Evolutionary conservation across 2,888 invertebrate species (phyloP), one percentile per base, ranked within the genome.

Genomic region (Lasioglossum morio): DNA sequence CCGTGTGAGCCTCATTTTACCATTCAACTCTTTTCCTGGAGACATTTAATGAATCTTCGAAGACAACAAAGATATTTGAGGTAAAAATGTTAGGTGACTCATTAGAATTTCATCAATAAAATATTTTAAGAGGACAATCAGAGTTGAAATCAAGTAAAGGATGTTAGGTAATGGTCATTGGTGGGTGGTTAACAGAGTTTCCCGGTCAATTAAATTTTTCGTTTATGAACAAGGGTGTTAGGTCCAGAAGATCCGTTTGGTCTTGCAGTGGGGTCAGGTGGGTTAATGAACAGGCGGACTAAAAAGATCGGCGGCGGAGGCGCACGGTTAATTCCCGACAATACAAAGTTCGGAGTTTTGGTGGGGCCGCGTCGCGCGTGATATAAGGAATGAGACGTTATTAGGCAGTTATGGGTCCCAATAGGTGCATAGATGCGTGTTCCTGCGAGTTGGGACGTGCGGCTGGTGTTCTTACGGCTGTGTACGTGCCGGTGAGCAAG

Each of bases 331-430:
- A 81, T 78, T 83, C 66, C 70, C 53, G 27, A 37, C 60, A 80
- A 73, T 72, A 76, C 76, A 79, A 91, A 91, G 87, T 91, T 91
- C 74, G 60, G 66, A 76, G 78, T 80, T 84, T 74, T 83, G 84
- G 83, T 66, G 76, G 85, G 10, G 37, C 69, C 23, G 23, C 37
- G 69, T 77, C 88, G 87, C 87, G 87, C 86, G 88, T 91, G 91
- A 92, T 94, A 94, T 93, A 94, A 94, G 93, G 92, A 93, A 94
- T 91, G 92, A 92, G 91, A 91, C 92, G 92, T 94, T 93, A 94
- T 94, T 93, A 94, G 93, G 91, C 92, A 92, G 92, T 93, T 94
- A 94, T 93, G 93, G 91, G 91, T 94, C 94, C 93, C 94, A 89
- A 79, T 91, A 93, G 94, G 76, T 89, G 85, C 89, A 89, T 91